A percentile compares a stretch with the other conserved stretches of the same genome.
These are phyloP conservation scores for Centruroides vittatus DNA, from an alignment of 1,140 invertebrate species.

Conservation along the genomic window DNA sequence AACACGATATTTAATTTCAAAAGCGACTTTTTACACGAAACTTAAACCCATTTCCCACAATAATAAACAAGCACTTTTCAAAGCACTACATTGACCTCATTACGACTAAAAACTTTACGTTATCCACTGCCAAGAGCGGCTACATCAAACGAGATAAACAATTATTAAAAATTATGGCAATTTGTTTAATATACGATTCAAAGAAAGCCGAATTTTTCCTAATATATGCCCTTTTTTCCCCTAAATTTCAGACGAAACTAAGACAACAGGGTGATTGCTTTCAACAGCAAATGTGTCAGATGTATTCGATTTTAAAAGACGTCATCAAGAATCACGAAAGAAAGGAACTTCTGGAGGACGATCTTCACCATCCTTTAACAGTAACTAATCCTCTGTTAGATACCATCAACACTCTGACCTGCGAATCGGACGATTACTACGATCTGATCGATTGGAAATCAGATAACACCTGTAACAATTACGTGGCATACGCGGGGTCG, in stretches of 20 bases:
- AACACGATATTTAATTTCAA: no score
- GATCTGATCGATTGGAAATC: neutral
- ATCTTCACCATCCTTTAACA: neutral
- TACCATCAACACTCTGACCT: neutral
- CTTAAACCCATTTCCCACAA: no score
- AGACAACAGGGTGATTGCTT: neutral
- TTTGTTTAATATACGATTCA: no score
- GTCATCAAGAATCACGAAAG: neutral
- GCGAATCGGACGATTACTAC: neutral
- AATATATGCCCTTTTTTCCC: no score
- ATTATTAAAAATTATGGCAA: no score
- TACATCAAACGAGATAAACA: no score
- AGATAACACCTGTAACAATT: neutral
- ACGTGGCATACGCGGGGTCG: neutral
- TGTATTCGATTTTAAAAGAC: neutral
- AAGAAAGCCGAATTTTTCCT: no score
- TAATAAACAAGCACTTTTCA: no score
- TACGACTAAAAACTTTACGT: no score
- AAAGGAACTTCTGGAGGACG: neutral
- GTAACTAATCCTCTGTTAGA: neutral
- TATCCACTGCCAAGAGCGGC: no score
- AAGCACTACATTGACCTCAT: no score
- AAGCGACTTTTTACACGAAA: no score
- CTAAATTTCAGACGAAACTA: neutral
- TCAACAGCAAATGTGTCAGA: neutral